These are phyloP conservation scores for Myiozetetes cayanensis DNA, from an alignment of 2,113 vertebrate genomes.

Conservation along the genomic window DNA sequence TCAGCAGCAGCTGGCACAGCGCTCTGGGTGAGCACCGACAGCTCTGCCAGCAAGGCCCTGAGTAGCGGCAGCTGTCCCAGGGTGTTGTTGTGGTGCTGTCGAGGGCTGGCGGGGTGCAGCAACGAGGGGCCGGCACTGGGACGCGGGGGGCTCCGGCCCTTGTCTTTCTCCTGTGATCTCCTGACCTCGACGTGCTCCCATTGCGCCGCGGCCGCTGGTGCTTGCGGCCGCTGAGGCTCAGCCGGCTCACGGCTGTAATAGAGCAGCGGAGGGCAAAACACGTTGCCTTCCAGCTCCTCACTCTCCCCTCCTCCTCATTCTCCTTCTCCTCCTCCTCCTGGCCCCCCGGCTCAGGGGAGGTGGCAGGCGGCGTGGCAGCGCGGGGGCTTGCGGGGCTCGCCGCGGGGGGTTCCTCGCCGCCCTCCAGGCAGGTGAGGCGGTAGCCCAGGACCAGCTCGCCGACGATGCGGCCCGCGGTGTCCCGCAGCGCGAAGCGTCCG, in stretches of 20 bases:
- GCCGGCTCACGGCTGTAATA: conserved; percentile 75
- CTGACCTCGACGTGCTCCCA: not conserved
- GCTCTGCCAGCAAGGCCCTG: conserved; percentile 84
- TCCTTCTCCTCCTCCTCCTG: conserved; percentile 3
- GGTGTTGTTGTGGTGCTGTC: not conserved
- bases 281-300: conserved; percentile 61
- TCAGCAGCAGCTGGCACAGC: not conserved
- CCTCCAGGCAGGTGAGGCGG: conserved; percentile 76
- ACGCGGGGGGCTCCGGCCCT: not conserved
- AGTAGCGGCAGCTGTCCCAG: conserved; percentile 83
- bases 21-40: conserved; percentile 77
- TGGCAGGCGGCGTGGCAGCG: not conserved
- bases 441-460: conserved; percentile 79
- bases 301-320: not conserved
- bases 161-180: not conserved
- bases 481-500: conserved; percentile 62
- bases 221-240: not conserved
- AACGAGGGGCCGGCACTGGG: not conserved
- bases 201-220: accelerated
- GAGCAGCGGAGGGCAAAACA: conserved; percentile 83
- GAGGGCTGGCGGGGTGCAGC: not conserved
- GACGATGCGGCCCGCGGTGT: conserved; percentile 66
- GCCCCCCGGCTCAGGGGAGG: not conserved
- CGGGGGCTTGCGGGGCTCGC: not conserved
- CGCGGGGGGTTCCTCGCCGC: not conserved